These are phyloP conservation scores for Ochotona curzoniae DNA, from an alignment of 2,113 vertebrate species.

Conservation along the genomic window DNA sequence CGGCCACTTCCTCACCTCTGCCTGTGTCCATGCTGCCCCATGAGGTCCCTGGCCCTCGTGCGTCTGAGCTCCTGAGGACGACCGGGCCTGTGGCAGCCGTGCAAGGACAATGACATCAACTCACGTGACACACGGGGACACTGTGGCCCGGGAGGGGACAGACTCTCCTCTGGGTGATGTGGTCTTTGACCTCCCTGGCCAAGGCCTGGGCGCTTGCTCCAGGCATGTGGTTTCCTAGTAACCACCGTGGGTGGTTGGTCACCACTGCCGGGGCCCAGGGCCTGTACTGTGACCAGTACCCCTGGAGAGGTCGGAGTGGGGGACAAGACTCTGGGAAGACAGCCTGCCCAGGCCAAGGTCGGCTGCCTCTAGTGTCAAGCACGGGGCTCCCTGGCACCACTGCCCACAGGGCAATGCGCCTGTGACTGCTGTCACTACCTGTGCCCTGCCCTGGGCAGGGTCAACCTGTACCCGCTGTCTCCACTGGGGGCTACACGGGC, in stretches of 20 bases:
- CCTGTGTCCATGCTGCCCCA: background rate
- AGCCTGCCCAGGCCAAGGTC: fast-evolving
- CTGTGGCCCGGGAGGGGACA: background rate
- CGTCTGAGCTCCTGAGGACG: background rate
- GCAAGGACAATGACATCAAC: background rate
- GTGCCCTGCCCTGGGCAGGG: background rate
- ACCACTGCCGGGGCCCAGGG: background rate
- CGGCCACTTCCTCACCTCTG: background rate
- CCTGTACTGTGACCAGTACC: fast-evolving
- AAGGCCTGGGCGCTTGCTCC: background rate
- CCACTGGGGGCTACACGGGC: no score
- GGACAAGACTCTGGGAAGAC: background rate
- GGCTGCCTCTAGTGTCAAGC: no score
- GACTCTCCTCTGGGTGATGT: background rate
- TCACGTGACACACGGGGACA: background rate
- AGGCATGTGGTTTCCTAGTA: fast-evolving
- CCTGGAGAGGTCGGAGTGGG: fast-evolving
- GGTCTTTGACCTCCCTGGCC: background rate
- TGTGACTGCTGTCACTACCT: no score
- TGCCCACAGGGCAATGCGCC: background rate
- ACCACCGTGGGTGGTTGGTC: background rate
- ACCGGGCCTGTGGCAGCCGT: background rate
- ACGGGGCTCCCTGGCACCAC: background rate
- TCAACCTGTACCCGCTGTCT: no score
- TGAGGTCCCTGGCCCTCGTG: no score